Evolutionary conservation across 1,140 invertebrate species (phyloP), one percentile per base, ranked within the genome.

Genomic region (Leguminivora glycinivorella): DNA sequence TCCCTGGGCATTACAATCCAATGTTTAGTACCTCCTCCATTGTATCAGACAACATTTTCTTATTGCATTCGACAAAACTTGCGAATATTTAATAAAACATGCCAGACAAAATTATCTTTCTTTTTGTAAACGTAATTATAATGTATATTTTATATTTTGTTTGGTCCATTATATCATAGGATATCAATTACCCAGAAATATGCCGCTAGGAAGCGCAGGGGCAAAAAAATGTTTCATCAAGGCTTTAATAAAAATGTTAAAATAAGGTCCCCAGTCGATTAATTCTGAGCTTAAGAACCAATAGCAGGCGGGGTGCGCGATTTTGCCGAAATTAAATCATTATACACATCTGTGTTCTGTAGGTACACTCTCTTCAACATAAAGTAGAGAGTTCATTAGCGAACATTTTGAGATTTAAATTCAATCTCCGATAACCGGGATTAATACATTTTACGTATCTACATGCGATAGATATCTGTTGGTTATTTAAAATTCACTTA

Each of bases 301-400:
- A 84, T 84, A 79, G 76, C 68, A 69, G 73, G 74, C 69, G 70
- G 79, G 74, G 78, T 79, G 75, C 79, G 68, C 76, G 77, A 82
- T 86, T 86, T 78, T 78, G 84, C 76, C 82, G 74, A 86, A 88
- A 90, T 90, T 87, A 89, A 88, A 89, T 83, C 86, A 83, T 90
- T 90, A 87, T 73, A 67, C 71, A 82, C 88, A 90, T 83, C 88
- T 90, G 88, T 75, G 81, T 43, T 73, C 73, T 74, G 72, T n/a
- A n/a, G n/a, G n/a, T 72, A 75, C 19, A 52, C 58, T 63, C 26
- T 63, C 31, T 31, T 63, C 24, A 26, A 10, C 58, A 17, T 63
- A 63, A 63, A 22, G 58, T 29, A 3, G 58, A 29, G 58, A 10
- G 17, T 29, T 63, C 58, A 63, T 63, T 63, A 63, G 24, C 22